Conservation (phyloP, 2,888 invertebrate species). For the Metacarcinus magister region DNA sequence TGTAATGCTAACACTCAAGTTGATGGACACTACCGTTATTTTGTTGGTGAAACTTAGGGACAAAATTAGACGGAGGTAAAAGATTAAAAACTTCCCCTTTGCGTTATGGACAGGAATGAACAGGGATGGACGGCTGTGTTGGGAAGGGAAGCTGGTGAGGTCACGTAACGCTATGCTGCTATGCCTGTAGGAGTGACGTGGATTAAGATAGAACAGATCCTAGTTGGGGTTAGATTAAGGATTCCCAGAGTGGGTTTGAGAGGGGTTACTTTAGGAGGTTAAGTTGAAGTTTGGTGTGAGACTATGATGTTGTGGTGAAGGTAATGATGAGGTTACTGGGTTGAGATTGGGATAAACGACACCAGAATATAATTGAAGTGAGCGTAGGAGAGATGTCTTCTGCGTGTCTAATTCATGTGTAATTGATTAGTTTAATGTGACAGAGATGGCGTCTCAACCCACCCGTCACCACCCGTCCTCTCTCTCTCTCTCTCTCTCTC, state of each 20-base stretch:
- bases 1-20: neutral
- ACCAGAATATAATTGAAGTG: neutral
- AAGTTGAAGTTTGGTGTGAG: neutral
- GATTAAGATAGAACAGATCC: no score
- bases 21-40: neutral
- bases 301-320: neutral
- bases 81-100: neutral
- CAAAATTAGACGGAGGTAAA: neutral
- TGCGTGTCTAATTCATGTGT: neutral
- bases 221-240: neutral
- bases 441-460: neutral
- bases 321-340: neutral
- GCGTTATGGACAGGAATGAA: neutral
- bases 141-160: neutral
- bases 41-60: neutral
- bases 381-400: neutral
- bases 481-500: neutral
- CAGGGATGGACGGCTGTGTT: neutral
- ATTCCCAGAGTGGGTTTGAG: neutral
- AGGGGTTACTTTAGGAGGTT: neutral
- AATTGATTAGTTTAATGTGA: slow-evolving; percentile 5
- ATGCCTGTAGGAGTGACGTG: neutral
- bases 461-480: no score
- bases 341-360: neutral
- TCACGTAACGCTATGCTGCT: neutral